phyloP scores from a whole-genome alignment of 2,888 invertebrate genomes.

The Chorisops tibialis region DNA sequence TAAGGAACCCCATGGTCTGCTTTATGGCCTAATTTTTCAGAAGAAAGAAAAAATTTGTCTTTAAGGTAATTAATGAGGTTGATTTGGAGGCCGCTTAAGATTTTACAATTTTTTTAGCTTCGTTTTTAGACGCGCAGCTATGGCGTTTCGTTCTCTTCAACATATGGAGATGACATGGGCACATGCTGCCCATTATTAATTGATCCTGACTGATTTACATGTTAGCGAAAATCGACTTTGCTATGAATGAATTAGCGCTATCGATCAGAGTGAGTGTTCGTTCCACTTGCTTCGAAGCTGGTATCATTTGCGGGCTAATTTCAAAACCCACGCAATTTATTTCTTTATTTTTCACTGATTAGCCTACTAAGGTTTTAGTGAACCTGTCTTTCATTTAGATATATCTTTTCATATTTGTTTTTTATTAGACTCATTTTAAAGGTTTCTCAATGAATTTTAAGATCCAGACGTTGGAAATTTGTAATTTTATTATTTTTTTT shows the following conservation, averaged over 20 bases:
- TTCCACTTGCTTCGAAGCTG: too few relatives aligned
- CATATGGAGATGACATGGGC: background rate
- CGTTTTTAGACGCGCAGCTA: too few relatives aligned
- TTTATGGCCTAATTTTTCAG: conserved; percentile 32
- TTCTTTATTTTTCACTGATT: background rate
- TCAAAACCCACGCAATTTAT: too few relatives aligned
- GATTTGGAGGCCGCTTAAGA: background rate
- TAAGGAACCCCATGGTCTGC: conserved; percentile 19
- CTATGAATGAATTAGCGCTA: too few relatives aligned
- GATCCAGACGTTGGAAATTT: background rate
- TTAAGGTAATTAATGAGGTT: conserved; percentile 31
- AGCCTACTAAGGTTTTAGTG: background rate
- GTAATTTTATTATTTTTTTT: background rate
- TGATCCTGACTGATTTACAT: conserved; percentile 1
- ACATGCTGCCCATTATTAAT: conserved; percentile 12
- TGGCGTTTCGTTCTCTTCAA: background rate
- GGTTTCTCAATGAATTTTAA: background rate
- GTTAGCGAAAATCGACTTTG: too few relatives aligned
- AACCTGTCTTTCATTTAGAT: background rate
- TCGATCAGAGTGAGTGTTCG: too few relatives aligned
- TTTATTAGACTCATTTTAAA: background rate
- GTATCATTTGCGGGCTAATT: too few relatives aligned
- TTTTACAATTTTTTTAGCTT: background rate
- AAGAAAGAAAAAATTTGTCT: conserved; percentile 30
- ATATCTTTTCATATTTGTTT: background rate